Conservation (phyloP, 2,113 vertebrate genomes). For the Psettodes erumei region DNA sequence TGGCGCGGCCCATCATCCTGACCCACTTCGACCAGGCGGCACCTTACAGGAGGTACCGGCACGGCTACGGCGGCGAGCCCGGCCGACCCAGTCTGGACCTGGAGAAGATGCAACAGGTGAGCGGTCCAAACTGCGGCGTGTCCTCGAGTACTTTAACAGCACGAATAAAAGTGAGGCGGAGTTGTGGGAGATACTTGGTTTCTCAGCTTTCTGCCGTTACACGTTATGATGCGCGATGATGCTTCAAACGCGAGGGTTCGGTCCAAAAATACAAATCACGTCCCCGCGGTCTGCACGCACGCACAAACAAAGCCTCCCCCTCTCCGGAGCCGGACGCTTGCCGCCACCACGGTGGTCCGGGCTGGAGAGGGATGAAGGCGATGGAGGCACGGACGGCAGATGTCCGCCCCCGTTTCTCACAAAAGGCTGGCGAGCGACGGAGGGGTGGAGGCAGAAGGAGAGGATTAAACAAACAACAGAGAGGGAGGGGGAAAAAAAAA, state of each 20-base stretch:
- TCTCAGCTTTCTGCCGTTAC: too few relatives aligned
- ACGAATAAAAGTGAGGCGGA: too few relatives aligned
- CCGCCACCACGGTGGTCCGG: conserved; percentile 79
- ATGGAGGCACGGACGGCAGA: conserved; percentile 80
- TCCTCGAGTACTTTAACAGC: too few relatives aligned
- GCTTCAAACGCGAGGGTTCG: conserved; percentile 37
- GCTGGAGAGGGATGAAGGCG: conserved; percentile 78
- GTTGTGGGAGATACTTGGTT: too few relatives aligned
- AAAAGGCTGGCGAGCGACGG: conserved; percentile 65
- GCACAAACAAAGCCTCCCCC: conserved; percentile 68
- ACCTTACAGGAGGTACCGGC: conserved; percentile 89
- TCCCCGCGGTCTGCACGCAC: conserved; percentile 44
- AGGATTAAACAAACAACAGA: conserved; percentile 75
- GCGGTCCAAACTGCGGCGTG: too few relatives aligned
- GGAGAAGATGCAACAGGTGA: conserved; percentile 96
- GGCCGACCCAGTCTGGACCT: conserved; percentile 91
- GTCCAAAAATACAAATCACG: conserved; percentile 57
- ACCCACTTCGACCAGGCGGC: conserved; percentile 87
- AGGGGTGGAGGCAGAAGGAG: conserved; percentile 70
- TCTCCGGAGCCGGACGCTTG: conserved; percentile 66
- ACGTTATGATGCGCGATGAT: too few relatives aligned
- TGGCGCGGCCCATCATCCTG: conserved; percentile 85
- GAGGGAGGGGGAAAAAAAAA: too few relatives aligned
- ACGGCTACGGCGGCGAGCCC: conserved; percentile 82
- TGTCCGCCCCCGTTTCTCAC: conserved; percentile 80